A percentile compares a stretch with the other conserved stretches of the same genome.
Evolutionary conservation across 2,797 vertebrate genomes (phyloP).

Genomic region (Enteromius trimaculatus): DNA sequence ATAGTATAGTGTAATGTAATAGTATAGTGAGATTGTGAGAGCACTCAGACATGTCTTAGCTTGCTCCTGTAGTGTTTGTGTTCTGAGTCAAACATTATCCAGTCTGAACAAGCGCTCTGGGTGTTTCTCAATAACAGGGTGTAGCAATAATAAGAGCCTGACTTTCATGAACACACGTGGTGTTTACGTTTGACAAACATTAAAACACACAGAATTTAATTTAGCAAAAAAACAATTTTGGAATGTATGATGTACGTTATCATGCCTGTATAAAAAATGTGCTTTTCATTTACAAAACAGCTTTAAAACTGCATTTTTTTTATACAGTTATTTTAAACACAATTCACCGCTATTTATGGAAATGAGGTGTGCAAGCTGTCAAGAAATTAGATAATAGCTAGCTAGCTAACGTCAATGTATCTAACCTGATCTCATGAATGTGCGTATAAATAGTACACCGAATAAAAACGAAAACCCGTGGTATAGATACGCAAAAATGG

Average conservation of each 20-base stretch:
- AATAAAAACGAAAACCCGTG: too few species aligned
- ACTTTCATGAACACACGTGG: not conserved
- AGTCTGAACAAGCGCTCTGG: conserved; percentile 36
- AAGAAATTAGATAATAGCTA: not conserved
- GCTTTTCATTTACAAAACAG: not conserved
- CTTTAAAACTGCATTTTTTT: too few species aligned
- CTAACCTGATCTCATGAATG: too few species aligned
- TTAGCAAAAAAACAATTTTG: not conserved
- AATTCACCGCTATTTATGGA: not conserved
- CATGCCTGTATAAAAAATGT: not conserved
- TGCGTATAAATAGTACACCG: too few species aligned
- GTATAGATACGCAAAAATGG: too few species aligned
- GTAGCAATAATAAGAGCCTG: conserved; percentile 29
- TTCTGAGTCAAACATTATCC: conserved; percentile 37
- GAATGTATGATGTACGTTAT: not conserved
- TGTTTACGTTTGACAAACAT: conserved; percentile 23
- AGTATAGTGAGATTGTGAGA: not conserved
- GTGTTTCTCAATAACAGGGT: conserved; percentile 46
- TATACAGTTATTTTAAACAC: not conserved
- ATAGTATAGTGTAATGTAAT: too few species aligned
- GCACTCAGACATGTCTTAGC: conserved; percentile 38
- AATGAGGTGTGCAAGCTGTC: not conserved
- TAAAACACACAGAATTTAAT: conserved; percentile 5
- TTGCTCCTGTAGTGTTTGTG: conserved; percentile 36
- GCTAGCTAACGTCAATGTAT: not conserved